Percentiles rank a stretch among this genome's conserved stretches.
phyloP scores from a whole-genome alignment of 2,797 vertebrate species.

The Avahi laniger region DNA sequence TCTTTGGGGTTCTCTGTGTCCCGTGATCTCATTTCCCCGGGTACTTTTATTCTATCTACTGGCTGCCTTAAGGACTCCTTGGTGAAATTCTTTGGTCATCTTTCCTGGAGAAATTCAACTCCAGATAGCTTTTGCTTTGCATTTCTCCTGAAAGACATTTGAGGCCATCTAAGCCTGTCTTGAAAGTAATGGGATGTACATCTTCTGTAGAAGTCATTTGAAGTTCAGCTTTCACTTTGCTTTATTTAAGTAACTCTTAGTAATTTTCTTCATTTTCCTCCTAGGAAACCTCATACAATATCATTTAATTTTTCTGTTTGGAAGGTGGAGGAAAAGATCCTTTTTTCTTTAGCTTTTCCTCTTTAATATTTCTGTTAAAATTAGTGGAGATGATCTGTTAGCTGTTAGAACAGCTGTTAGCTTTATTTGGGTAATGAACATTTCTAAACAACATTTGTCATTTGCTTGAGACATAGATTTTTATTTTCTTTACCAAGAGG shows the following conservation, averaged over 20 bases:
- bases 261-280: not conserved
- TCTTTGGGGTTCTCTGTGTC: not conserved
- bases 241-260: not conserved
- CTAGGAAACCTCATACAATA: not conserved
- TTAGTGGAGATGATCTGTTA: not conserved
- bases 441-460: conserved; percentile 20
- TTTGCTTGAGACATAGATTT: not conserved
- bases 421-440: not conserved
- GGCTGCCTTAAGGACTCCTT: not conserved
- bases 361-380: not conserved
- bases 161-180: not conserved
- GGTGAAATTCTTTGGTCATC: not conserved
- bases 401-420: not conserved
- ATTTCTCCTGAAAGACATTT: not conserved
- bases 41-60: not conserved
- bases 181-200: not conserved
- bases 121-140: not conserved
- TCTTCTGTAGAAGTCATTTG: not conserved
- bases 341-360: not conserved
- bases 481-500: not conserved
- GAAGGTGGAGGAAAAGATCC: not conserved
- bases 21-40: not conserved
- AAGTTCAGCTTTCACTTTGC: not conserved
- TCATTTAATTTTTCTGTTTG: not conserved
- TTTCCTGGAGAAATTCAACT: not conserved